Evolutionary conservation across 2,888 invertebrate genomes (phyloP).

Genomic region (Asteroscopus sphinx): DNA sequence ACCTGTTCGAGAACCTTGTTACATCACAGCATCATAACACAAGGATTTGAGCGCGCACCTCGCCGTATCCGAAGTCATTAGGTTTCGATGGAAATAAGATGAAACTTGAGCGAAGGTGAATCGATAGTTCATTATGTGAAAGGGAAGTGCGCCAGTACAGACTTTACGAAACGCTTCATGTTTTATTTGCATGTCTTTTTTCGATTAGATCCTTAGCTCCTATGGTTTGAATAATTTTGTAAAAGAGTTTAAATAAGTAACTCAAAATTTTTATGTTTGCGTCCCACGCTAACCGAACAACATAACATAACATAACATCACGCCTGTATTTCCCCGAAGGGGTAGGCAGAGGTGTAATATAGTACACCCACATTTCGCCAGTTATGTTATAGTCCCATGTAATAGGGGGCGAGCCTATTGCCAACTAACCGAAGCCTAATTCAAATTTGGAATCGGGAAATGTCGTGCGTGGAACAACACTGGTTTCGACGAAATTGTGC

Average conservation of each 20-base stretch:
- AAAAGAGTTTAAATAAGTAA: no score
- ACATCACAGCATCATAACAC: constrained; percentile 31
- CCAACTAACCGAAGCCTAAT: constrained; percentile 43
- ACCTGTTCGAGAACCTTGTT: constrained; percentile 6
- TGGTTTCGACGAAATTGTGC: constrained; percentile 30
- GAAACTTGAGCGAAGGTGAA: constrained; percentile 44
- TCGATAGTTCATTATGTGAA: constrained; percentile 51
- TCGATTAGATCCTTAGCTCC: neutral
- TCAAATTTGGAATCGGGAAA: constrained; percentile 39
- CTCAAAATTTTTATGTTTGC: no score
- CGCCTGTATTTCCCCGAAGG: no score
- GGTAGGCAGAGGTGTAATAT: no score
- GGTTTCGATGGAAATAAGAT: constrained; percentile 50
- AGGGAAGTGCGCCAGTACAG: constrained; percentile 8
- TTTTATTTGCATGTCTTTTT: constrained; percentile 26
- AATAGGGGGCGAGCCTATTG: no score
- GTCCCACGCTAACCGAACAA: no score
- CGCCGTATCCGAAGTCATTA: constrained; percentile 44
- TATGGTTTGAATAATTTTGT: no score
- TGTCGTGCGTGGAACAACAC: constrained; percentile 37
- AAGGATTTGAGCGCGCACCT: constrained; percentile 39
- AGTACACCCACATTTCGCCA: no score
- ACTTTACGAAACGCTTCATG: constrained; percentile 15
- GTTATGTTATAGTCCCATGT: no score
- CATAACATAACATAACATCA: no score